Evolutionary conservation across 2,797 vertebrate genomes (phyloP), one percentile per base, ranked within the genome.

Genomic region (Sebastes hubbsi): DNA sequence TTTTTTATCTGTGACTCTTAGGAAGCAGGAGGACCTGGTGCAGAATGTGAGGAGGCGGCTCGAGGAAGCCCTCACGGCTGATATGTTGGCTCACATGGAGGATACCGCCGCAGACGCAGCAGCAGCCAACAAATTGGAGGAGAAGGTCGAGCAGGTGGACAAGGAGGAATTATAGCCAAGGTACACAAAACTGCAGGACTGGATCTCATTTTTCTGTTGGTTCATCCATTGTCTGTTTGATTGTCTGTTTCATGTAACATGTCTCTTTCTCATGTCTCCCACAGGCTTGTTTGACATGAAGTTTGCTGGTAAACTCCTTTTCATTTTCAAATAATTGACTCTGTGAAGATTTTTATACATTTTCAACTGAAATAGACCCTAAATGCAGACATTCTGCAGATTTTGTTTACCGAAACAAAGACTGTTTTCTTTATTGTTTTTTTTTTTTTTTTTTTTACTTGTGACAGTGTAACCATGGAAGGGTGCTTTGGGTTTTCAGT

Each of bases 1-100:
- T 54, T 54, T n/a, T 22, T n/a, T n/a, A 54, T 54, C 16, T 54
- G 49, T 54, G 20, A 54, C 36, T 54, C 80, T 32, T 91, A 99
- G 98, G 95, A 99, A 98, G 85, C 98, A 99, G 88, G 98, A 99
- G 80, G 98, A 98, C 81, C 95, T 98, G 89, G 98, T 99, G 55
- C 97, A 97, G 88, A 98, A 95, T 87, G 98, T 99, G 87, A 95
- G 98, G 76, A 97, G 98, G 95, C 95, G 97, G 89, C 94, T 99
- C 29, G 98, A 99, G 90, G 98, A 99, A 76, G 98, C 98, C 0
- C 97, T 99, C 62, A 97, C 98, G 95, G 98, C 98, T 0, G 98
- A 99, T 87, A 98, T 98, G 97, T 91, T 99, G 61, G 98, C 98
- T 32, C 97, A 99, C 0, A 96, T 98, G 70, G 97, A 99, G 88